These are phyloP conservation scores for Spodoptera exigua DNA, from an alignment of 2,888 invertebrate species.

Conservation along the genomic window DNA sequence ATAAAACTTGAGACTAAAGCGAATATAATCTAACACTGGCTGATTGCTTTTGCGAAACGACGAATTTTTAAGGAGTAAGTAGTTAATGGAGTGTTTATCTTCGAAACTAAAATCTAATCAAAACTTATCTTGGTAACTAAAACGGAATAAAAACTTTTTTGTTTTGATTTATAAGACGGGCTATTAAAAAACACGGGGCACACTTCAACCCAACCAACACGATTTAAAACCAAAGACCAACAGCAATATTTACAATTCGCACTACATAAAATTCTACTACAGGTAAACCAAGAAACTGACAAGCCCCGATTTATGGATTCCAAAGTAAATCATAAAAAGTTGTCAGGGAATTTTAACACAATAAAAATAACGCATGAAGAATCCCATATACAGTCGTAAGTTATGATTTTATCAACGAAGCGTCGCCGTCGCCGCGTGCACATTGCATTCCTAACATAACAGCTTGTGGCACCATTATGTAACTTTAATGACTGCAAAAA, in stretches of 20 bases:
- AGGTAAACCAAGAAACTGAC: not conserved
- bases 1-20: constrained; percentile 57
- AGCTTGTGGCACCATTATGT: constrained; percentile 18
- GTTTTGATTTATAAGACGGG: too few species aligned
- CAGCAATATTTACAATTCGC: too few species aligned
- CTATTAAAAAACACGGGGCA: too few species aligned
- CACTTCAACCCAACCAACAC: too few species aligned
- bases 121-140: not conserved
- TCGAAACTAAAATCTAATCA: too few species aligned
- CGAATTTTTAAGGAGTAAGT: constrained; percentile 19
- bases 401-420: constrained; percentile 41
- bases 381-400: constrained; percentile 26
- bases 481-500: constrained; percentile 23
- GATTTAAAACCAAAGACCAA: too few species aligned
- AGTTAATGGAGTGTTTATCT: constrained; percentile 19
- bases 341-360: constrained; percentile 19
- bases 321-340: constrained; percentile 8
- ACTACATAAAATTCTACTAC: too few species aligned
- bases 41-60: constrained; percentile 37
- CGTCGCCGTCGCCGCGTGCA: constrained; percentile 13
- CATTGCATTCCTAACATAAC: constrained; percentile 28
- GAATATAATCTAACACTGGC: constrained; percentile 39
- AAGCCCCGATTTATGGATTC: constrained; percentile 9
- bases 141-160: too few species aligned
- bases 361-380: constrained; percentile 27